These are phyloP conservation scores for Xiphorhynchus elegans DNA, from an alignment of 2,113 vertebrate species.

Conservation along the genomic window DNA sequence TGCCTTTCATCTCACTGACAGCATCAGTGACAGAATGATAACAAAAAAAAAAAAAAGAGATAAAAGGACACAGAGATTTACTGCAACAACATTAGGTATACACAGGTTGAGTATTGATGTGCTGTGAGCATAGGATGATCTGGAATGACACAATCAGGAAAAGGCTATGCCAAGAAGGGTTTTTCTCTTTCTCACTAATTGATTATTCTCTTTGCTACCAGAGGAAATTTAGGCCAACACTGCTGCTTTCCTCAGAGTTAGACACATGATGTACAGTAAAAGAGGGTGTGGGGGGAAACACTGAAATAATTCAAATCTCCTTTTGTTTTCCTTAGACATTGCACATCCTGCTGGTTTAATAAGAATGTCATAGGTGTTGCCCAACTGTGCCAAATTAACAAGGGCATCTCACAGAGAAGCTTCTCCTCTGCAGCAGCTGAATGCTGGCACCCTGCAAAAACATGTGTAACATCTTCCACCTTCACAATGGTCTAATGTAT, in stretches of 20 bases:
- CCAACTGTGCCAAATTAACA: neutral
- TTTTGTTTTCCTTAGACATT: neutral
- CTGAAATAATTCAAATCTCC: neutral
- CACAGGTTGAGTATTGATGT: neutral
- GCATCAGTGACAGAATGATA: slow-evolving; percentile 25
- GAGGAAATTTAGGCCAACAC: slow-evolving; percentile 24
- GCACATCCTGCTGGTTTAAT: neutral
- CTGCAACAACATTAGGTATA: neutral
- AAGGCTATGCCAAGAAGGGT: slow-evolving; percentile 9
- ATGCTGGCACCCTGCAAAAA: neutral
- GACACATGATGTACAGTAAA: neutral
- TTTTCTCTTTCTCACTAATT: slow-evolving; percentile 36
- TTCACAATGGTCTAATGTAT: neutral
- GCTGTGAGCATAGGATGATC: neutral
- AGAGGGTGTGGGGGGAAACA: neutral
- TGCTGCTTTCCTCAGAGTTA: slow-evolving; percentile 27
- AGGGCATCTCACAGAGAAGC: neutral
- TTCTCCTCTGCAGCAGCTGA: neutral
- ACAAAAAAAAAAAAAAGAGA: neutral
- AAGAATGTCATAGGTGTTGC: neutral
- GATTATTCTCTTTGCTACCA: slow-evolving; percentile 55
- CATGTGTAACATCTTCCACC: neutral
- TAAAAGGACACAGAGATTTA: slow-evolving; percentile 5
- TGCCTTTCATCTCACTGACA: slow-evolving; percentile 54
- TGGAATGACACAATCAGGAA: slow-evolving; percentile 31